Percentiles rank a stretch among this genome's conserved stretches.
Evolutionary conservation across 2,888 invertebrate genomes (phyloP).

Genomic region (Trissoscelio sp.): DNA sequence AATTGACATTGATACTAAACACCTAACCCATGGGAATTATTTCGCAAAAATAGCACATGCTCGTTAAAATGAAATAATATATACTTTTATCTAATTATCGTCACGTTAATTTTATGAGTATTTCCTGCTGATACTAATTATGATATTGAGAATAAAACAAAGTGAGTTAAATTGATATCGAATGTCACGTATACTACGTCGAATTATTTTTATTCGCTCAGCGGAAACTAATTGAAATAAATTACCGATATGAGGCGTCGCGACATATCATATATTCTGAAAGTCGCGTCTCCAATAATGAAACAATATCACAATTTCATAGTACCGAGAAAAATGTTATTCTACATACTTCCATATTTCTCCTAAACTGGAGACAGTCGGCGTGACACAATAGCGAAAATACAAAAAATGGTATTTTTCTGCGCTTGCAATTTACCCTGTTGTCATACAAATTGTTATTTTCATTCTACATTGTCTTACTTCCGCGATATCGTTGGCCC

Average conservation of each 20-base stretch:
- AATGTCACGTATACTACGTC: slow-evolving; percentile 7
- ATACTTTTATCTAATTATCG: too few species aligned
- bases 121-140: slow-evolving; percentile 13
- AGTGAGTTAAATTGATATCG: neutral
- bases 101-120: neutral
- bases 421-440: slow-evolving; percentile 42
- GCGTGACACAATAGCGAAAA: slow-evolving; percentile 49
- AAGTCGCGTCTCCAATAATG: slow-evolving; percentile 42
- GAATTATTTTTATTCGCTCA: slow-evolving; percentile 33
- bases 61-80: too few species aligned
- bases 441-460: slow-evolving; percentile 62
- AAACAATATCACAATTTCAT: slow-evolving; percentile 58
- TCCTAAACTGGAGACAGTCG: slow-evolving; percentile 46
- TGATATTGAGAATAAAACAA: slow-evolving; percentile 13
- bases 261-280: slow-evolving; percentile 37
- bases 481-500: slow-evolving; percentile 34
- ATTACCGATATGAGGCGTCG: slow-evolving; percentile 39
- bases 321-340: slow-evolving; percentile 44
- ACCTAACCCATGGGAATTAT: too few species aligned
- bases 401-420: slow-evolving; percentile 52
- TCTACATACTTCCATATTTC: slow-evolving; percentile 50
- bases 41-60: too few species aligned
- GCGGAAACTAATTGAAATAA: slow-evolving; percentile 51
- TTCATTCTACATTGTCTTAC: slow-evolving; percentile 49
- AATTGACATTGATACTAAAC: too few species aligned